Conservation (phyloP, 2,888 invertebrate genomes). For the Lasioglossum zephyrum region DNA sequence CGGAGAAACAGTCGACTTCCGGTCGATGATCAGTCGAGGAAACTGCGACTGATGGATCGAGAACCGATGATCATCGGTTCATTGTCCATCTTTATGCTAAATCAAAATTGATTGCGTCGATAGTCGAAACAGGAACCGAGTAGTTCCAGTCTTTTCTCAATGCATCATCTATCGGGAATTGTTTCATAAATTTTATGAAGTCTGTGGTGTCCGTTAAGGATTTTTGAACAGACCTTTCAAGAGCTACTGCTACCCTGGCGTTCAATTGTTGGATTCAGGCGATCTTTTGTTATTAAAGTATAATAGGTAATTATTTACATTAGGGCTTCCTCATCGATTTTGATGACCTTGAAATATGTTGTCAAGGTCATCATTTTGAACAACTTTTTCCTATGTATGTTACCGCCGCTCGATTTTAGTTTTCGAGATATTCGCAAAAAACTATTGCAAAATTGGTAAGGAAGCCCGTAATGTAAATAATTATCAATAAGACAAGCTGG, state of each 20-base stretch:
- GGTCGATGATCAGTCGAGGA: not conserved
- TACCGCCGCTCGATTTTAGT: too few relatives aligned
- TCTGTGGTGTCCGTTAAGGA: not conserved
- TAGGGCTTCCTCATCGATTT: too few relatives aligned
- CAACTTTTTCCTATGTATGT: too few relatives aligned
- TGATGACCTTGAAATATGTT: too few relatives aligned
- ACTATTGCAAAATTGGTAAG: too few relatives aligned
- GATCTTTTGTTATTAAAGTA: too few relatives aligned
- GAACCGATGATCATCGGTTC: slow-evolving; percentile 1
- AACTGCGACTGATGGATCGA: not conserved
- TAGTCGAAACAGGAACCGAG: not conserved
- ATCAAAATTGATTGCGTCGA: not conserved
- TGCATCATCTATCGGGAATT: not conserved
- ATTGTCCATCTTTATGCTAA: not conserved
- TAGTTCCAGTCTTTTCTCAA: not conserved
- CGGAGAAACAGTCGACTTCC: not conserved
- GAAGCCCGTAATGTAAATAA: too few relatives aligned
- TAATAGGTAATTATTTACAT: too few relatives aligned
- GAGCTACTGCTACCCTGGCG: not conserved
- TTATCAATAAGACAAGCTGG: too few relatives aligned
- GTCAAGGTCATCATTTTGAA: too few relatives aligned
- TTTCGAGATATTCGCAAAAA: too few relatives aligned
- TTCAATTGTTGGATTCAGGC: too few relatives aligned
- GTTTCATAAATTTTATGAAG: not conserved
- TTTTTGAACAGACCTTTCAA: not conserved